phyloP scores from a whole-genome alignment of 1,140 invertebrate species.

The Lineus longissimus region DNA sequence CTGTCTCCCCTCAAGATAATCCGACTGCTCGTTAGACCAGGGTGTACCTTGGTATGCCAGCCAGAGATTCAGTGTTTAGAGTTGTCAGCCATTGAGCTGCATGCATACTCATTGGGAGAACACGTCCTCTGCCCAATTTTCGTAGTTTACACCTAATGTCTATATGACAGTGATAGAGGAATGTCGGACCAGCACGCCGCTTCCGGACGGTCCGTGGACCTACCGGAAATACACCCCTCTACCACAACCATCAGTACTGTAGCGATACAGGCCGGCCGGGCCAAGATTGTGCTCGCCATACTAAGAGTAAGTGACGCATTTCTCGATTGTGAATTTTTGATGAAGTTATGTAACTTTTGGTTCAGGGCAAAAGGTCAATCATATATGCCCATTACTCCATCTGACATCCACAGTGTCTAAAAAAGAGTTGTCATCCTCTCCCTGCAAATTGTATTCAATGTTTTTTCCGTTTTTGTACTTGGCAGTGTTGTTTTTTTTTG shows the following conservation, averaged over 20 bases:
- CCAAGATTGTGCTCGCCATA: conserved; percentile 82
- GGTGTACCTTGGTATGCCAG: too few species aligned
- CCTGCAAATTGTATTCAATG: too few species aligned
- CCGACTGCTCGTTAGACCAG: too few species aligned
- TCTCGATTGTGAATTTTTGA: too few species aligned
- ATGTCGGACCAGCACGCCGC: conserved; percentile 34
- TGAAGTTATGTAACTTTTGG: too few species aligned
- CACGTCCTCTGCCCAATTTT: conserved; percentile 17
- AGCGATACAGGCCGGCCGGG: conserved; percentile 80
- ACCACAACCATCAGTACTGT: conserved; percentile 87
- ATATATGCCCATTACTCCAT: too few species aligned
- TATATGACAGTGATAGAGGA: conserved; percentile 17
- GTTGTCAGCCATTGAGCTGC: conserved; percentile 21
- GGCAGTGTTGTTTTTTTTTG: too few species aligned
- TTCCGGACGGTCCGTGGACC: conserved; percentile 34
- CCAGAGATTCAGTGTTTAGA: neutral
- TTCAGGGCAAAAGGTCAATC: too few species aligned
- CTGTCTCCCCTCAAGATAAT: too few species aligned
- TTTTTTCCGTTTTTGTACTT: too few species aligned
- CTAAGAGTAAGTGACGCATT: conserved; percentile 72
- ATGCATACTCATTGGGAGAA: conserved; percentile 32
- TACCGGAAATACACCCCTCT: conserved; percentile 43
- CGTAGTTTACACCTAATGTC: neutral
- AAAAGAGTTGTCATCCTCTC: too few species aligned
- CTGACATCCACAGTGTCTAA: too few species aligned